Percentiles rank a stretch among this genome's conserved stretches.
Evolutionary conservation across 2,888 invertebrate species (phyloP).

Genomic region (Euzetes globulus): DNA sequence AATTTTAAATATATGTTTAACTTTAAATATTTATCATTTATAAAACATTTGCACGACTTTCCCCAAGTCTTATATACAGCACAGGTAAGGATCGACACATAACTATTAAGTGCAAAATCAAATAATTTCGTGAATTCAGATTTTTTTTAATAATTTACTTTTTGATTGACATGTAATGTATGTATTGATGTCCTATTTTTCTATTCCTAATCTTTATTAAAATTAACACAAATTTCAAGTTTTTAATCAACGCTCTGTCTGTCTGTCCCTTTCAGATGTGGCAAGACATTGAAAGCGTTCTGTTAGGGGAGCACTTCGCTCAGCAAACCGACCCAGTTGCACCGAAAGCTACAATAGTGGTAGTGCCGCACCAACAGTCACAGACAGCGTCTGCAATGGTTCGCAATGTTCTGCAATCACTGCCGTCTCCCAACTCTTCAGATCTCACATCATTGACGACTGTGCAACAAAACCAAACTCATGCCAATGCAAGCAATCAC

Average conservation of each 20-base stretch:
- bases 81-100: too few species aligned
- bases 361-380: neutral
- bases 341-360: neutral
- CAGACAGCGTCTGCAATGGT: neutral
- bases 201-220: too few species aligned
- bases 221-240: too few species aligned
- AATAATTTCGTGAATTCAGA: too few species aligned
- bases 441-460: slow-evolving; percentile 8
- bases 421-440: neutral
- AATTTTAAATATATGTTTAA: too few species aligned
- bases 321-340: neutral
- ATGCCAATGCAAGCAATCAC: neutral
- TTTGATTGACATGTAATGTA: too few species aligned
- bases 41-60: too few species aligned
- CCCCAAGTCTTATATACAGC: too few species aligned
- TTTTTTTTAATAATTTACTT: too few species aligned
- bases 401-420: neutral
- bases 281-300: slow-evolving; percentile 51
- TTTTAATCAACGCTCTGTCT: neutral
- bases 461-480: slow-evolving; percentile 13
- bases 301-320: slow-evolving; percentile 46
- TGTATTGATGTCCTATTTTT: too few species aligned
- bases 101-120: too few species aligned
- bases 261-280: slow-evolving; percentile 47
- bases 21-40: too few species aligned